phyloP scores from a whole-genome alignment of 2,888 invertebrate species.

The Octonoba sinensis region DNA sequence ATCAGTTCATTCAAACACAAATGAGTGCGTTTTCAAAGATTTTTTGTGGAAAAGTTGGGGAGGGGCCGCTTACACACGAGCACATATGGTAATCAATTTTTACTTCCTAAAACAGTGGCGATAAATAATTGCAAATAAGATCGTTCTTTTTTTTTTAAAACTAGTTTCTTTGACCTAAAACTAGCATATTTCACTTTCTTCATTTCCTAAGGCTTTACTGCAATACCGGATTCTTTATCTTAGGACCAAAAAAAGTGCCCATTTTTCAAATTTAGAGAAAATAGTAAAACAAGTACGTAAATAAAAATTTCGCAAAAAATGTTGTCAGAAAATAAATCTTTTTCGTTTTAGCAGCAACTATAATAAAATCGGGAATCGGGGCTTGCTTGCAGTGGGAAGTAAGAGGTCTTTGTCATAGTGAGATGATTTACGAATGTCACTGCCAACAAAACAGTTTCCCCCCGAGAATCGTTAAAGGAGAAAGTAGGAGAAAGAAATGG shows the following conservation, averaged over 20 bases:
- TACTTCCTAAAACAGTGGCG: no score
- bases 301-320: background rate
- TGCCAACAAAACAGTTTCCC: slow-evolving; percentile 27
- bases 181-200: background rate
- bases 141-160: no score
- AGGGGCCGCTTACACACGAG: no score
- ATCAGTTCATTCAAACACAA: no score
- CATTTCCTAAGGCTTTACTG: background rate
- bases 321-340: background rate
- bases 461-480: background rate
- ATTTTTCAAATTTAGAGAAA: no score
- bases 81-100: no score
- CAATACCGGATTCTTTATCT: background rate
- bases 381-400: background rate
- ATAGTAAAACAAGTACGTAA: no score
- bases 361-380: slow-evolving; percentile 31
- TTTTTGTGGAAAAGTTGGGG: no score
- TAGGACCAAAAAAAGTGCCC: no score
- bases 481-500: slow-evolving; percentile 11
- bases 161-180: no score
- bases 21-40: no score
- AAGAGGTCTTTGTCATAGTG: slow-evolving; percentile 1
- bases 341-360: slow-evolving; percentile 1
- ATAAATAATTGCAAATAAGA: no score
- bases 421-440: slow-evolving; percentile 43